phyloP scores from a whole-genome alignment of 1,140 invertebrate species.

The Nasonia vitripennis region DNA sequence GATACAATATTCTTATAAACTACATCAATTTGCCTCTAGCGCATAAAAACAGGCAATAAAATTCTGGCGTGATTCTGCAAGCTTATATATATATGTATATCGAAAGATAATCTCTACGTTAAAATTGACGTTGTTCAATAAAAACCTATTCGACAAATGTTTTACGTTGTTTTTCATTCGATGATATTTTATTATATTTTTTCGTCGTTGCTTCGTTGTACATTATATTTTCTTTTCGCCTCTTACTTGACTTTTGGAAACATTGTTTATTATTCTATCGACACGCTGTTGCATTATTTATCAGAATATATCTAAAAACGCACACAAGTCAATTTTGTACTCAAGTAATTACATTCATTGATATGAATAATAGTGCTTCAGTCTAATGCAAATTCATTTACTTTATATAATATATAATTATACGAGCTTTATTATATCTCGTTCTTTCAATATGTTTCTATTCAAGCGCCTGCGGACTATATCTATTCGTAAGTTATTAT shows the following conservation, averaged over 20 bases:
- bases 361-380: slow-evolving; percentile 51
- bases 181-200: slow-evolving; percentile 18
- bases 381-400: slow-evolving; percentile 36
- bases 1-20: slow-evolving; percentile 31
- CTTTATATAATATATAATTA: not conserved
- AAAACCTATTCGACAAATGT: slow-evolving; percentile 4
- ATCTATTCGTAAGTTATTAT: slow-evolving; percentile 8
- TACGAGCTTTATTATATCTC: not conserved
- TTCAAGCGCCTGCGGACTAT: slow-evolving; percentile 28
- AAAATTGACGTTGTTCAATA: slow-evolving; percentile 32
- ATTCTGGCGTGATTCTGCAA: not conserved
- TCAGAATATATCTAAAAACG: slow-evolving; percentile 22
- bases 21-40: slow-evolving; percentile 20
- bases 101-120: slow-evolving; percentile 4
- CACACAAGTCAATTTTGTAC: slow-evolving; percentile 34
- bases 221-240: slow-evolving; percentile 21
- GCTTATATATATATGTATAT: not conserved
- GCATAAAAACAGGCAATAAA: slow-evolving; percentile 24
- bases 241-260: not conserved
- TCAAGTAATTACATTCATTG: slow-evolving; percentile 37
- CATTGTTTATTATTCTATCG: not conserved
- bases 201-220: slow-evolving; percentile 24
- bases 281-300: not conserved
- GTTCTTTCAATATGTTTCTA: slow-evolving; percentile 36
- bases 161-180: not conserved